phyloP scores from a whole-genome alignment of 2,113 vertebrate genomes.

The Dasyurus viverrinus region DNA sequence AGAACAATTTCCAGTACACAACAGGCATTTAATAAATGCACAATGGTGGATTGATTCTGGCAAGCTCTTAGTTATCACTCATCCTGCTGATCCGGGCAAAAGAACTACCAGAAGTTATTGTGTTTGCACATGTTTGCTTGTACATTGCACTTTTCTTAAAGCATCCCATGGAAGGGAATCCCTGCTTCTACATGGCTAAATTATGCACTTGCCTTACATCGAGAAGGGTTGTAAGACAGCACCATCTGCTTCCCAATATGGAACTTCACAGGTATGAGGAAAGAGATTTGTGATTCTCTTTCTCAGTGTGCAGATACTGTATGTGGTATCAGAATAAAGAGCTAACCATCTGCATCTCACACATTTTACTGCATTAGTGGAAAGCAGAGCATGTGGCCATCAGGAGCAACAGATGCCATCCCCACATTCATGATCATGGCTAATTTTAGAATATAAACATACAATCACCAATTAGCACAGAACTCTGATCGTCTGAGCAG shows the following conservation, averaged over 20 bases:
- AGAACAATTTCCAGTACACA: background rate
- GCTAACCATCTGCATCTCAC: slow-evolving; percentile 28
- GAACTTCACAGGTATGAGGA: slow-evolving; percentile 10
- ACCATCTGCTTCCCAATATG: slow-evolving; percentile 73
- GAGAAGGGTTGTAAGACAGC: slow-evolving; percentile 59
- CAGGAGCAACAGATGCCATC: background rate
- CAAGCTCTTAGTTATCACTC: background rate
- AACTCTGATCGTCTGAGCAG: background rate
- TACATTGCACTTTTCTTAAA: background rate
- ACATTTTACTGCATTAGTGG: background rate
- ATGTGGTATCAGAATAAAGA: background rate
- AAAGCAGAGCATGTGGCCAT: background rate
- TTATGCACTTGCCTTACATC: background rate
- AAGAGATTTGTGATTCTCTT: background rate
- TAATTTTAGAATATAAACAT: background rate
- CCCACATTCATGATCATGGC: background rate
- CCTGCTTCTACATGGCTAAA: slow-evolving; percentile 3
- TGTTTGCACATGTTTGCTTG: background rate
- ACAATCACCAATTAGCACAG: background rate
- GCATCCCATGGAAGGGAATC: background rate
- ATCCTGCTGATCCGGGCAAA: background rate
- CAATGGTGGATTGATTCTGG: background rate
- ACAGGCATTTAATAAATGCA: background rate
- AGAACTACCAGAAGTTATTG: background rate
- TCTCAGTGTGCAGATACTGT: background rate